Conservation (phyloP, 1,140 invertebrate species). For the Sitophilus oryzae region DNA sequence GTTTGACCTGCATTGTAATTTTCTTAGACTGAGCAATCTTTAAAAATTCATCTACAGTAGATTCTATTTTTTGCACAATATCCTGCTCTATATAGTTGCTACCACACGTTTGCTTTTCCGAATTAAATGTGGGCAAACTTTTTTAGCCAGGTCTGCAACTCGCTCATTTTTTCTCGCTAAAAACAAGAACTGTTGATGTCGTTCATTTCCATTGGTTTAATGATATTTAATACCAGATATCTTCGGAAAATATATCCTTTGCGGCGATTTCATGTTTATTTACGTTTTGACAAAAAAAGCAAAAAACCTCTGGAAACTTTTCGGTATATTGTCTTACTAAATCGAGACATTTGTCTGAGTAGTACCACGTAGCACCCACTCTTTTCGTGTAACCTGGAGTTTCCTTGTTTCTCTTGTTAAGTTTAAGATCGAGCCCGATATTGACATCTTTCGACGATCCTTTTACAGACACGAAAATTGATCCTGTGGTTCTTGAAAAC, state of each 20-base stretch:
- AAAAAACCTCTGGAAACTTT: conserved; percentile 70
- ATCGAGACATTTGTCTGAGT: conserved; percentile 71
- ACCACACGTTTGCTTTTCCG: conserved; percentile 59
- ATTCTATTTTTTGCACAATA: conserved; percentile 57
- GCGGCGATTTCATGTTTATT: conserved; percentile 58
- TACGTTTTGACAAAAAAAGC: conserved; percentile 46
- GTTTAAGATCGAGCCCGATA: conserved; percentile 88
- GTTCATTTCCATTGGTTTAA: not conserved
- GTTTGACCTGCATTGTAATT: conserved; percentile 71
- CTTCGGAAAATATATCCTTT: conserved; percentile 31
- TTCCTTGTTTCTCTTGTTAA: conserved; percentile 71
- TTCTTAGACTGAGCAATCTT: conserved; percentile 46
- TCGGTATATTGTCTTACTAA: conserved; percentile 63
- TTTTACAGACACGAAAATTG: conserved; percentile 57
- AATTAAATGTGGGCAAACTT: conserved; percentile 53
- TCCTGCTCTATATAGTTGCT: conserved; percentile 63
- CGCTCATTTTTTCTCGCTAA: conserved; percentile 47
- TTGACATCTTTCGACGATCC: conserved; percentile 51
- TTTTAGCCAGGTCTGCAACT: conserved; percentile 68
- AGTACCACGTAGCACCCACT: conserved; percentile 66
- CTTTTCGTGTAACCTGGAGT: conserved; percentile 77
- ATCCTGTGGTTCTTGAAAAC: conserved; percentile 78
- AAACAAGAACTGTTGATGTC: not conserved
- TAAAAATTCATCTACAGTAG: conserved; percentile 48
- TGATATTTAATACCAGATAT: conserved; percentile 16